These are phyloP conservation scores for Enteromius fasciolatus DNA, from an alignment of 2,797 vertebrate genomes.

Conservation along the genomic window DNA sequence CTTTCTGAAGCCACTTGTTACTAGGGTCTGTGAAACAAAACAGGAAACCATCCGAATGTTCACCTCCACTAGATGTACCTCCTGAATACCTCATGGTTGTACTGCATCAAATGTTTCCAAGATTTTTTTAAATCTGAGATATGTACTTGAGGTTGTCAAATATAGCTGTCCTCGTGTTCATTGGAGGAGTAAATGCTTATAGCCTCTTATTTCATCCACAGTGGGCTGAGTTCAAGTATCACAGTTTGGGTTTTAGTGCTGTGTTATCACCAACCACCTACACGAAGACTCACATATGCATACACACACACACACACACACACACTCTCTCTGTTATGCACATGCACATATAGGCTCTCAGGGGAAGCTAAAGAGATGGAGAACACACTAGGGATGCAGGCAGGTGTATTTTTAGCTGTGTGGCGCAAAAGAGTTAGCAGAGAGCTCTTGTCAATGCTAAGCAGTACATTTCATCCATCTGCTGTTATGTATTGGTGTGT, in stretches of 20 bases:
- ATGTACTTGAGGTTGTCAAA: background rate
- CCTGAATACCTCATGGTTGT: no score
- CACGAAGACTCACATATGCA: slow-evolving; percentile 11
- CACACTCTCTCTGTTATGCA: background rate
- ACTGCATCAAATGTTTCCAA: background rate
- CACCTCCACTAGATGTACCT: background rate
- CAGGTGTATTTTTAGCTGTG: slow-evolving; percentile 52
- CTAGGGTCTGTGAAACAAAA: slow-evolving; percentile 3
- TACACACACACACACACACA: slow-evolving; percentile 1
- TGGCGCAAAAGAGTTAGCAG: slow-evolving; percentile 39
- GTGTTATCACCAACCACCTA: slow-evolving; percentile 15
- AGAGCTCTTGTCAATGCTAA: slow-evolving; percentile 47
- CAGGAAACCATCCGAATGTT: background rate
- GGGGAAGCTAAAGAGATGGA: slow-evolving; percentile 43
- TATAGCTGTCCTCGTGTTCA: slow-evolving; percentile 10
- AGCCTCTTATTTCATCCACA: slow-evolving; percentile 26
- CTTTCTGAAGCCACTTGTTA: slow-evolving; percentile 6
- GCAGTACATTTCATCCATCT: slow-evolving; percentile 50
- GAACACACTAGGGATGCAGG: slow-evolving; percentile 41
- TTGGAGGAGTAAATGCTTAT: slow-evolving; percentile 36
- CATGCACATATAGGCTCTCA: slow-evolving; percentile 36
- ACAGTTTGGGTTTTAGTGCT: slow-evolving; percentile 36
- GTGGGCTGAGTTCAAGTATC: slow-evolving; percentile 46
- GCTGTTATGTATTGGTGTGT: slow-evolving; percentile 24
- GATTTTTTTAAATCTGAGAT: background rate